phyloP scores from a whole-genome alignment of 2,888 invertebrate species.

The Drosophila borborema region DNA sequence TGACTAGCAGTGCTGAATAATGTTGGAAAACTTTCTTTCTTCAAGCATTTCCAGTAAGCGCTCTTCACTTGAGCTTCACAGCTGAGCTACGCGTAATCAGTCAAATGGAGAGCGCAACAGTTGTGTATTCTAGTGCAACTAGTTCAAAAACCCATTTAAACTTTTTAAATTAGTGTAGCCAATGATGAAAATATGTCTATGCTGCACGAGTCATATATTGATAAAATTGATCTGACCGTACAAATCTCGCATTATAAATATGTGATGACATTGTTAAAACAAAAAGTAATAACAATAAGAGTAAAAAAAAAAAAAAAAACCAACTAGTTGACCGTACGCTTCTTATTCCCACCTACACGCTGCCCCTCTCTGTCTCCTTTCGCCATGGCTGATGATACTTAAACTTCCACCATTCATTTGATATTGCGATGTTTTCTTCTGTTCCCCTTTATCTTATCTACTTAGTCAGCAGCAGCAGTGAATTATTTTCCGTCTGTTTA shows the following conservation, averaged over 20 bases:
- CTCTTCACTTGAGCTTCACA: conserved; percentile 1
- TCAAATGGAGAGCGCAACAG: conserved; percentile 39
- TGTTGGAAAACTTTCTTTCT: conserved; percentile 19
- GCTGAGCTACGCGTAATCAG: conserved; percentile 18
- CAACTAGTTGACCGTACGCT: conserved; percentile 1
- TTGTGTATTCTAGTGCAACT: conserved; percentile 30
- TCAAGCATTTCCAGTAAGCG: conserved; percentile 15
- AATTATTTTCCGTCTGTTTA: conserved; percentile 25
- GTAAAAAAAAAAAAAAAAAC: not conserved
- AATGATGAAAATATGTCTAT: conserved; percentile 1
- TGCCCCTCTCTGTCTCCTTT: not conserved
- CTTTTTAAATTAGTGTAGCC: conserved; percentile 43
- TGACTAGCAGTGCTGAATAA: conserved; percentile 15
- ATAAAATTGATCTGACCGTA: conserved; percentile 2
- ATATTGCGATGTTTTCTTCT: conserved; percentile 19
- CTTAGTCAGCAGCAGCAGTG: conserved; percentile 21
- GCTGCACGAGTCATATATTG: not conserved
- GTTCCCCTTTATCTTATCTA: conserved; percentile 12
- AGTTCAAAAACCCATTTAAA: conserved; percentile 45
- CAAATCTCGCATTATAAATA: not conserved
- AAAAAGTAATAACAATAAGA: not conserved
- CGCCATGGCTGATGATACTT: conserved; percentile 32
- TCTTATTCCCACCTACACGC: not conserved
- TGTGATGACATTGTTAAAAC: not conserved
- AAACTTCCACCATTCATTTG: conserved; percentile 58